A percentile compares a stretch with the other conserved stretches of the same genome.
Evolutionary conservation across 2,113 vertebrate species (phyloP).

Genomic region (Gracilinanus agilis): DNA sequence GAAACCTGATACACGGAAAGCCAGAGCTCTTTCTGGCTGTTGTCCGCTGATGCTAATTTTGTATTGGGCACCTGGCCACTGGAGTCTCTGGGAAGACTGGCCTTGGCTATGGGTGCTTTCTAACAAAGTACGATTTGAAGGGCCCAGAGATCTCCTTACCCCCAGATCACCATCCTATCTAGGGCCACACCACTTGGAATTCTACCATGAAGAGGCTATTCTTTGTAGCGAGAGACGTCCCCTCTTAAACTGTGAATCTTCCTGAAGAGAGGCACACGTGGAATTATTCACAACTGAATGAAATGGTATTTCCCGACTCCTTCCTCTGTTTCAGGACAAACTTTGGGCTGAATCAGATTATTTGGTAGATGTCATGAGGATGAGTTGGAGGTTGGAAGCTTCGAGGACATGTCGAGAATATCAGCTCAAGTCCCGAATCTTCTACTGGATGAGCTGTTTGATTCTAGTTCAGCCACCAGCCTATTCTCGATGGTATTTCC

Average conservation of each 20-base stretch:
- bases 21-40: not conserved
- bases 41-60: not conserved
- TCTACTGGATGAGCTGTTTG: not conserved
- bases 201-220: not conserved
- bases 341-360: not conserved
- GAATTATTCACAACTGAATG: not conserved
- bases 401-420: not conserved
- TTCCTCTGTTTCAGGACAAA: not conserved
- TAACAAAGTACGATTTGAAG: too few relatives aligned
- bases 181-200: rapidly evolving
- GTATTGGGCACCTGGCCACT: rapidly evolving
- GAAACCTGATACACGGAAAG: not conserved
- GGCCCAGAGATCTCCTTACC: not conserved
- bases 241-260: too few relatives aligned
- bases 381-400: too few relatives aligned
- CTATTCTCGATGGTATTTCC: not conserved
- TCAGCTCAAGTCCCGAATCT: not conserved
- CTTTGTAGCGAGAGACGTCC: not conserved
- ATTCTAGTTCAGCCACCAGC: not conserved
- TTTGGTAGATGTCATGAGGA: not conserved
- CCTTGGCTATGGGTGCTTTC: too few relatives aligned
- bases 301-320: not conserved
- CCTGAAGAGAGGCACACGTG: not conserved
- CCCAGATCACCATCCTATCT: not conserved
- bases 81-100: not conserved